Conservation (phyloP, 2,113 vertebrate genomes). For the Boulengeromyrus knoepffleri region DNA sequence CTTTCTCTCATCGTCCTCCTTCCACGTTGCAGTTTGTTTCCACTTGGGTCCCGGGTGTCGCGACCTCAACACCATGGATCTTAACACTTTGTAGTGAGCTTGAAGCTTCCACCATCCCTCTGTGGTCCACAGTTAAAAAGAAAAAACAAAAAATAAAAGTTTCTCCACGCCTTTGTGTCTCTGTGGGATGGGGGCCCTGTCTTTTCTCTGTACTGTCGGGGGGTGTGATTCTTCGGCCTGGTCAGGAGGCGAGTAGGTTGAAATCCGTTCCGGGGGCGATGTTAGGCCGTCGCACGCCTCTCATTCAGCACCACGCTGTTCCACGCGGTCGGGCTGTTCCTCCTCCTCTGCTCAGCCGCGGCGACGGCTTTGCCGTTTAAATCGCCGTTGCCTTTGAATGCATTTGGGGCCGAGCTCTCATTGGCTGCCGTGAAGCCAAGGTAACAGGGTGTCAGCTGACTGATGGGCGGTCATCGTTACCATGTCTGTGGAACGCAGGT, state of each 20-base stretch:
- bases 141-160: not conserved
- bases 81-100: not conserved
- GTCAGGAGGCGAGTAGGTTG: not conserved
- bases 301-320: not conserved
- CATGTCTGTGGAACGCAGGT: constrained; percentile 32
- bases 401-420: not conserved
- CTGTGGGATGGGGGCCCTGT: not conserved
- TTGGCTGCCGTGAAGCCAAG: not conserved
- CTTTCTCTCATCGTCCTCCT: not conserved
- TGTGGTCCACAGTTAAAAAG: not conserved
- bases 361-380: not conserved
- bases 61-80: not conserved
- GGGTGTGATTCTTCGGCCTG: not conserved
- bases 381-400: not conserved
- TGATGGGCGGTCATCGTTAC: constrained; percentile 13
- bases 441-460: not conserved
- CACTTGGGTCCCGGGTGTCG: not conserved
- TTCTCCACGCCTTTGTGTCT: not conserved
- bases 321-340: not conserved
- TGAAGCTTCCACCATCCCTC: not conserved
- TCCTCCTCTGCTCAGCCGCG: not conserved
- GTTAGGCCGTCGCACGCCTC: not conserved
- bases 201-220: not conserved
- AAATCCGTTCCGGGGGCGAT: not conserved
- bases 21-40: not conserved